Evolutionary conservation across 2,888 invertebrate species (phyloP), one percentile per base, ranked within the genome.

Genomic region (Hirtodrosophila trivittata): DNA sequence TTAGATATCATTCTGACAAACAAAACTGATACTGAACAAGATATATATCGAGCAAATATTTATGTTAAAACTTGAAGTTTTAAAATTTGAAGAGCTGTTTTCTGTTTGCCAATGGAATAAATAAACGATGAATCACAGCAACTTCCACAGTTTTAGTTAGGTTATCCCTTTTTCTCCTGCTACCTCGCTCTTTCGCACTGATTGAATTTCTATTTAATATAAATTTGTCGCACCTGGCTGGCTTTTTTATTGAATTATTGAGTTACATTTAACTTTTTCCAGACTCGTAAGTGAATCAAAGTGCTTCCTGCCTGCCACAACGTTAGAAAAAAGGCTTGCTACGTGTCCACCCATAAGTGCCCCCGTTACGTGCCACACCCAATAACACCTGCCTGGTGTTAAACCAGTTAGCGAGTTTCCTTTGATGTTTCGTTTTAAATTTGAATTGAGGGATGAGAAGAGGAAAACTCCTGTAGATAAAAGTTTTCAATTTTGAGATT

Each of bases 361-460:
- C 18, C 2, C 18, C 18, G 2, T 21, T 21, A n/a, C n/a, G n/a
- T n/a, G n/a, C n/a, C n/a, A n/a, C 33, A 7, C 25, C 38, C 12
- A 42, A 30, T 54, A 45, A 51, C 41, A 69, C 62, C 59, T 56
- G 59, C 32, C 42, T 45, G 21, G 42, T 30, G 74, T 46, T 77
- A 77, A 77, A 84, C 84, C 33, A 77, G 77, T 84, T 77, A 80
- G 66, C 42, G 37, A 60, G 55, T 69, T 69, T 68, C 73, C 69
- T 77, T 84, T 77, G 84, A 76, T 77, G 84, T 76, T 58, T 63
- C 42, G 66, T 55, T 43, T 62, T 54, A 10, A 30, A 30, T 6
- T 30, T 55, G 43, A 49, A 43, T 50, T 47, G 32, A 10, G 10
- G 10, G 18, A 9, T n/a, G n/a, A n/a, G n/a, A n/a, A n/a, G n/a